Conservation (phyloP, 2,797 vertebrate genomes). For the Gymnocypris eckloni region DNA sequence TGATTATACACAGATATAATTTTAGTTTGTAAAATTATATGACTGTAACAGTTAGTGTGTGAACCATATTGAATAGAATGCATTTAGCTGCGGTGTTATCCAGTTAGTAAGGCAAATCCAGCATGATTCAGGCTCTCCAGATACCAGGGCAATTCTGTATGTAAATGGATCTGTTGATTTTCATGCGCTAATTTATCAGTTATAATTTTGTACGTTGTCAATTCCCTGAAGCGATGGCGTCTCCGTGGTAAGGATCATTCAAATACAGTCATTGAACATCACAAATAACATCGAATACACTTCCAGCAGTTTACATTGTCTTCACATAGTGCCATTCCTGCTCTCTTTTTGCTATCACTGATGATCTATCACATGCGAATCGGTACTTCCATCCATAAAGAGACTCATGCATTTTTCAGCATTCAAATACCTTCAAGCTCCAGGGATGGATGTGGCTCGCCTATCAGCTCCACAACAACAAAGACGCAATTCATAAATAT, state of each 20-base stretch:
- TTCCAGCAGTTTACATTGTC: constrained; percentile 43
- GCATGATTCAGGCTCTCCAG: background rate
- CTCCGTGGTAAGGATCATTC: constrained; percentile 43
- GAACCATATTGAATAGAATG: background rate
- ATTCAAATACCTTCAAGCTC: constrained; percentile 70
- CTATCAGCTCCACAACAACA: constrained; percentile 69
- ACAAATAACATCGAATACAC: constrained; percentile 61
- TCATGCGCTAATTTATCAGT: background rate
- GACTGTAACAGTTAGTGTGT: background rate
- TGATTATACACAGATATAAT: background rate
- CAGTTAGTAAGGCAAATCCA: background rate
- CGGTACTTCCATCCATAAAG: constrained; percentile 68
- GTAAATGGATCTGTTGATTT: background rate
- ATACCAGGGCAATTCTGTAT: background rate
- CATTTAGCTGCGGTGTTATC: background rate
- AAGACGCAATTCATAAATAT: constrained; percentile 75
- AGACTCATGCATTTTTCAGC: constrained; percentile 75
- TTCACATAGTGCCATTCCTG: constrained; percentile 6
- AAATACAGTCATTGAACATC: constrained; percentile 52
- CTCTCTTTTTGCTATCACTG: constrained; percentile 53
- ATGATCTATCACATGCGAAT: constrained; percentile 73
- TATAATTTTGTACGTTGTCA: background rate
- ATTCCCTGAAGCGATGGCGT: background rate
- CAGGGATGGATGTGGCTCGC: constrained; percentile 61
- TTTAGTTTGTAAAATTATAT: background rate